Base-by-base conservation (phyloP, 2,888 invertebrate genomes). In the Rhodophaea formosa region DNA sequence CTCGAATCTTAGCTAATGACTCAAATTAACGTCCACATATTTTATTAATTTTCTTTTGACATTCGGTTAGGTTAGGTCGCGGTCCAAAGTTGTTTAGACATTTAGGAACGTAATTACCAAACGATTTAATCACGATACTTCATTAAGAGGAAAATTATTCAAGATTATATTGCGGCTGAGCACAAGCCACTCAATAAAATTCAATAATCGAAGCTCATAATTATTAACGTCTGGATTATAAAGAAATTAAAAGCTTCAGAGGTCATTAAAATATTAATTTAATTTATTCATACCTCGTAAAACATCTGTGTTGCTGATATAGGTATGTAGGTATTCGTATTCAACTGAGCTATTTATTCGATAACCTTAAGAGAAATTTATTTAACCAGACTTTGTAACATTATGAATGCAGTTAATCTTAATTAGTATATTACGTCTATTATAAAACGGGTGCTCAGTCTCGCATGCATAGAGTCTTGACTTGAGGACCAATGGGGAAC, bases 11-110 rank as follows among this genome's bases (percentile, higher is more conserved):
- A 73, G 80, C 83, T 90, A 90, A 90, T 89, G 88, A 89, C 83
- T 82, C 80, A 83, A 87, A 89, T 88, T 88, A 88, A 86, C 82
- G 82, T 87, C 84, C 87, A 74, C 80, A 80, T 83, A 84, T 84
- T 84, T 86, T 79, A 84, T 84, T 79, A 85, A 85, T 84, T 80
- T 77, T 75, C 76, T 75, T 74, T 77, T 76, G 73, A 75, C 74
- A 79, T 75, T 74, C 68, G 63, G 66, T 75, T 75, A 74, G 76
- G 76, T 71, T 72, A 80, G 78, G 82, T 77, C 76, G 74, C 69
- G 72, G 69, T 67, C 68, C 70, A 71, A 74, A 77, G 71, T 61
- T 84, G 76, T 85, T 86, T 84, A 84, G 83, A 85, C 82, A 79
- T 69, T 56, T 56, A 39, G n/a, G 30, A 54, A 45, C 23, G 16